These are phyloP conservation scores for Macroglossus sobrinus DNA, from an alignment of 2,113 vertebrate species.

Conservation along the genomic window DNA sequence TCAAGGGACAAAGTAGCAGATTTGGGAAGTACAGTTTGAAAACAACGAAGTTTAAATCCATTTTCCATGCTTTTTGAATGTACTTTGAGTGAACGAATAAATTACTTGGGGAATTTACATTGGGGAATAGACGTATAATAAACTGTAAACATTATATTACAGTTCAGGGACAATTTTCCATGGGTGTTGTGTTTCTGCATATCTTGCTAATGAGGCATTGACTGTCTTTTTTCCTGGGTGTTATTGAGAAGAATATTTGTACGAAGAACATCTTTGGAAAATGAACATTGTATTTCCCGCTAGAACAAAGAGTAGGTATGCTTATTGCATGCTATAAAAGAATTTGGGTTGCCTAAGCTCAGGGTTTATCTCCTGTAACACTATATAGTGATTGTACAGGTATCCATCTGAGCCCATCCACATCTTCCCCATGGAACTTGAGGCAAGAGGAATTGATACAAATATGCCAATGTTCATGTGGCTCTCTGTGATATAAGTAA, in stretches of 20 bases:
- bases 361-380: background rate
- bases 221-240: background rate
- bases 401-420: no score
- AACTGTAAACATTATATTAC: background rate
- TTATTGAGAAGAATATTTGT: background rate
- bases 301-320: background rate
- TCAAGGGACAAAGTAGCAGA: background rate
- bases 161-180: background rate
- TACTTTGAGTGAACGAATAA: background rate
- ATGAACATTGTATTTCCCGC: background rate
- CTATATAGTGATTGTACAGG: background rate
- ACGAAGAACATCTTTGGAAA: background rate
- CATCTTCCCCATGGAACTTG: rapidly evolving
- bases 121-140: background rate
- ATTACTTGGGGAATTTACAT: background rate
- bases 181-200: background rate
- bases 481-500: background rate
- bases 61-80: background rate
- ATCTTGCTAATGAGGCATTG: background rate
- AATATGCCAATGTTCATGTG: background rate
- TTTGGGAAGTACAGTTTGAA: background rate
- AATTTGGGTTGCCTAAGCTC: background rate
- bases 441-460: background rate
- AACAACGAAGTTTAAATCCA: background rate
- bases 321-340: background rate